Percentiles rank a stretch among this genome's conserved stretches.
Evolutionary conservation across 1,140 invertebrate species (phyloP).

Genomic region (Magallana gigas): DNA sequence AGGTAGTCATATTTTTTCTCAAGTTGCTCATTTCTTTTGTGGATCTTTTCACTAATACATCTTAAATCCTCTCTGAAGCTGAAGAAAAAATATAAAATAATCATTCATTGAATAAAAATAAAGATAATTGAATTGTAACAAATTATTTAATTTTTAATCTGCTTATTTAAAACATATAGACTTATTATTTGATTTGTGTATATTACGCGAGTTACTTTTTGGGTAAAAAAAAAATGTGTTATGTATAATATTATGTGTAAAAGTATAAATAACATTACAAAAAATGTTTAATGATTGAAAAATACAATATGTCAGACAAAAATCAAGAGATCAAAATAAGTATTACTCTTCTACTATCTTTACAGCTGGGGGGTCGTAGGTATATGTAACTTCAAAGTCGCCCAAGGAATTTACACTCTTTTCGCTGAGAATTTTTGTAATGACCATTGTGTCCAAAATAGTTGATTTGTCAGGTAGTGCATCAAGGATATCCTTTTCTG

Average conservation of each 20-base stretch:
- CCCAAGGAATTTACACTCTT: slow-evolving; percentile 77
- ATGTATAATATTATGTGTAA: not conserved
- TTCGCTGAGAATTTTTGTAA: slow-evolving; percentile 77
- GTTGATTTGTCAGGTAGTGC: slow-evolving; percentile 73
- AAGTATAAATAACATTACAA: too few relatives aligned
- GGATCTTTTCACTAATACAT: not conserved
- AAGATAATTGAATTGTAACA: too few relatives aligned
- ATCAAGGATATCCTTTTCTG: slow-evolving; percentile 73
- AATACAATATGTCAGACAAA: not conserved
- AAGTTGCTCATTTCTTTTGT: not conserved
- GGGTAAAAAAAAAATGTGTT: not conserved
- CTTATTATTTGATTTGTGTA: too few relatives aligned
- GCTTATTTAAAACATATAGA: too few relatives aligned
- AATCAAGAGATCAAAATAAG: not conserved
- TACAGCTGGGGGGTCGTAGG: slow-evolving; percentile 74
- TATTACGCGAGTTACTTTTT: too few relatives aligned
- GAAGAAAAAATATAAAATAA: not conserved
- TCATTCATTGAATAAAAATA: too few relatives aligned
- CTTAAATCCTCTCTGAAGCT: not conserved
- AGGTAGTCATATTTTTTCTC: not conserved
- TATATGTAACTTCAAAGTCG: slow-evolving; percentile 78
- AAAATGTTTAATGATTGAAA: too few relatives aligned
- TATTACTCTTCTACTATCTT: slow-evolving; percentile 76
- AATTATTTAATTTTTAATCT: too few relatives aligned
- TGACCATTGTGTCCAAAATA: slow-evolving; percentile 76